Evolutionary conservation across 2,888 invertebrate genomes (phyloP), one percentile per base, ranked within the genome.

Genomic region (Anthrax anthrax): DNA sequence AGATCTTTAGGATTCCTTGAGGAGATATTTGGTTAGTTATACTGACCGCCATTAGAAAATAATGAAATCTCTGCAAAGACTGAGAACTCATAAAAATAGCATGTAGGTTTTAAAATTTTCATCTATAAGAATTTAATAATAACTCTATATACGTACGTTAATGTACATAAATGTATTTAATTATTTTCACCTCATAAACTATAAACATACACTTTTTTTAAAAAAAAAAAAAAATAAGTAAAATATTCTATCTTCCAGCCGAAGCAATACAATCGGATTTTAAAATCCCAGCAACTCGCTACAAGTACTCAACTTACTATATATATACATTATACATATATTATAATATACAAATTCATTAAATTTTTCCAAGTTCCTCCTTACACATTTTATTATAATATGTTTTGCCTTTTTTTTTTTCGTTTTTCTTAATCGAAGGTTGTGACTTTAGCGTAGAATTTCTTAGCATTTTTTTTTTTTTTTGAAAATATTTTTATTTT

Each of bases 21-120:
- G 42, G 46, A 46, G 37, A 46, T 46, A 32, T 18, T 46, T 41
- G 44, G 39, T 51, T 49, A 54, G 50, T 52, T 52, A 52, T 52
- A 46, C 49, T 48, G 47, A 42, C 29, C 43, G 40, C 39, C 38
- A 39, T 19, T 53, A 52, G 54, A 51, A 49, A 50, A 50, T 44
- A 45, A 55, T 51, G 58, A 65, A 63, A 62, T 67, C 64, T 65
- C 64, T 63, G 66, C 62, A 58, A 67, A 67, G 66, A 67, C 66
- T 67, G 66, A 67, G 66, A 62, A 40, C 14, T 42, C 5, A 18
- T 45, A 42, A n/a, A n/a, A 38, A 37, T 46, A 47, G 46, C 29
- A 19, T 50, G 45, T 23, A 23, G 23, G 8, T 23, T 23, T 23
- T 6, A 23, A 6, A 6, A 6, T 23, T 23, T 23, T 23, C 23